Evolutionary conservation across 2,888 invertebrate species (phyloP), one percentile per base, ranked within the genome.

Genomic region (Bombylius discolor): DNA sequence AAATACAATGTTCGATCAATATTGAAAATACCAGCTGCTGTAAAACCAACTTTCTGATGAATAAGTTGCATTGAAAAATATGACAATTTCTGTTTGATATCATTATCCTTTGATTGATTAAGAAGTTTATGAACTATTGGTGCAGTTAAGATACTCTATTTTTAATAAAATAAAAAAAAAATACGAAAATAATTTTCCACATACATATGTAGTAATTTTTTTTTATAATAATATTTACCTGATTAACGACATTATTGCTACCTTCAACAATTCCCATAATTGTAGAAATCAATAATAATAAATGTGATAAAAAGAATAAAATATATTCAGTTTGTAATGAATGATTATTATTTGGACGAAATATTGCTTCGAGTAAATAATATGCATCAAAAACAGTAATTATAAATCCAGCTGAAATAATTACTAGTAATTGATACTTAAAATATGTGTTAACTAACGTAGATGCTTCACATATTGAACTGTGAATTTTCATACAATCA

Each of bases 371-470:
- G 53, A 74, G 59, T 5, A 74, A 70, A 55, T 74, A 74, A 50
- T 74, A 74, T 0, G 73, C 72, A 68, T 74, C 73, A 33, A 74
- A 74, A 12, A 74, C 72, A 47, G 74, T 72, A 51, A 74, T 74
- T 5, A 74, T 60, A 60, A 74, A 74, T 12, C 72, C 71, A 55
- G 73, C 72, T 7, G 71, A 69, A 9, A 74, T 69, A 52, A 74
- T 74, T 9, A 74, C 74, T 48, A 74, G 56, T 44, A 74, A 62
- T 58, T 74, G 74, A 58, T 72, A 70, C 45, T 73, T 70, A 36
- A 74, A 74, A 58, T 74, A 74, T 60, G 73, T 70, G 62, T 74
- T 73, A 5, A 71, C 71, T 14, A 72, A 69, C 3, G 68, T 66
- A 9, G 72, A 71, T 23, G 74, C 71, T 52, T 74, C 72, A 55